Base-by-base conservation (phyloP, 2,888 invertebrate species). In the Nasonia oneida region DNA sequence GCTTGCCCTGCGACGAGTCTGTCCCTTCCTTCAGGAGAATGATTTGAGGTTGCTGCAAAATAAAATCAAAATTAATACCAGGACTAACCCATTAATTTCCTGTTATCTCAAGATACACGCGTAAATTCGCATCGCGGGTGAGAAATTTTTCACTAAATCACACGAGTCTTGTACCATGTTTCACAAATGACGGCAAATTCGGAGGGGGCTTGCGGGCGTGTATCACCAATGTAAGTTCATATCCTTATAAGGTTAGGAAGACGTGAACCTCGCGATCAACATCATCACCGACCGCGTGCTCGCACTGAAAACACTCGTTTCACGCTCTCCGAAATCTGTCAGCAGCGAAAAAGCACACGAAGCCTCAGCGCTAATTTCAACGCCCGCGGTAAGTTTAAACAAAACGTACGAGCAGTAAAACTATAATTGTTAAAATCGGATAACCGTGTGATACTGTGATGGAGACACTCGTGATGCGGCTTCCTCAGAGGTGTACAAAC, bases 21-120 rank as follows among this genome's bases (percentile, higher is more conserved):
- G 99, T 99, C 87, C 99, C 99, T 94, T 99, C 99, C 94, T 98
- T 99, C 92, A 99, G 94, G 87, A 99, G 95, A 91, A 99, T 96
- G 90, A 99, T 99, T 95, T 99, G 99, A 89, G 98, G 98, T 96
- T 99, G 98, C 99, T 98, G 94, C 0, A 94, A 94, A 82, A 33
- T 39, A 8, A 29, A 33, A 79, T 18, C 10, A 33, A 10, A 14
- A 47, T 74, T 50, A 47, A 23, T 15, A 74, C 23, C 15, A 57
- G 15, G 1, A n/a, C 18, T 3, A 18, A 57, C 6, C n/a, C 2
- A 57, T 57, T 18, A 57, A 15, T 57, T 5, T n/a, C 57, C n/a
- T 57, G 15, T 57, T n/a, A 57, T 57, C 3, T 57, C n/a, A 6
- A 6, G 1, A 57, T 18, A 18, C n/a, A 57, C 57, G 18, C 57